A percentile compares a stretch with the other conserved stretches of the same genome.
phyloP scores from a whole-genome alignment of 2,797 vertebrate species.

The Anableps anableps region DNA sequence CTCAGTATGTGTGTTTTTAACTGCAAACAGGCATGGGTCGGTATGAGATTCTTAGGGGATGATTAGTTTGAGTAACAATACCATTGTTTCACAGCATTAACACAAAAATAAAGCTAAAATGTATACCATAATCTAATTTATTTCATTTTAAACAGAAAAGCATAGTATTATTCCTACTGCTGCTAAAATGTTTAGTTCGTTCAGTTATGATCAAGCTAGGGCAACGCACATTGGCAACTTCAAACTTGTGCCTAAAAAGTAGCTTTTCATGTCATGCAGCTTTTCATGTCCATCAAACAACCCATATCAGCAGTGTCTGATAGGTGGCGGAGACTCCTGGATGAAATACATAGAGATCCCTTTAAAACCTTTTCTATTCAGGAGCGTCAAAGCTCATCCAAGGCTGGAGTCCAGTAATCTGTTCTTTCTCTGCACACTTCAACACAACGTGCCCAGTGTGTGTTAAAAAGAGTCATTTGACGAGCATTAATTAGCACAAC shows the following conservation, averaged over 20 bases:
- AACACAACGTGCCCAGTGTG: neutral
- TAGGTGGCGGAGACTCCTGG: neutral
- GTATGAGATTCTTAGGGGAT: neutral
- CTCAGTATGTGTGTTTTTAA: constrained; percentile 39
- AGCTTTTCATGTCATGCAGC: neutral
- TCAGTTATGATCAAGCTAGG: neutral
- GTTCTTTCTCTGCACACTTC: neutral
- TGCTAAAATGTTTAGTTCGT: neutral
- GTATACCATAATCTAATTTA: neutral
- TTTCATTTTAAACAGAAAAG: neutral
- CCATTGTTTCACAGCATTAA: neutral
- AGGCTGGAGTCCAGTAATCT: neutral
- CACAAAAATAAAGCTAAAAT: neutral
- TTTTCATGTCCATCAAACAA: neutral
- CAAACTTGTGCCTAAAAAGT: neutral
- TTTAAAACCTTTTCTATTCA: neutral
- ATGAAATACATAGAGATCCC: neutral
- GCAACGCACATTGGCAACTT: neutral
- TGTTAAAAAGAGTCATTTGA: neutral
- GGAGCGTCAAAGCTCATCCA: neutral
- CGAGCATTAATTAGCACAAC: neutral
- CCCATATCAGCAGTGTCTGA: neutral
- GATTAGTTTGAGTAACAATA: neutral
- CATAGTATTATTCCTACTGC: neutral
- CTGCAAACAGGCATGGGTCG: constrained; percentile 27